These are phyloP conservation scores for Bombus impatiens DNA, from an alignment of 1,140 invertebrate genomes.

Conservation along the genomic window DNA sequence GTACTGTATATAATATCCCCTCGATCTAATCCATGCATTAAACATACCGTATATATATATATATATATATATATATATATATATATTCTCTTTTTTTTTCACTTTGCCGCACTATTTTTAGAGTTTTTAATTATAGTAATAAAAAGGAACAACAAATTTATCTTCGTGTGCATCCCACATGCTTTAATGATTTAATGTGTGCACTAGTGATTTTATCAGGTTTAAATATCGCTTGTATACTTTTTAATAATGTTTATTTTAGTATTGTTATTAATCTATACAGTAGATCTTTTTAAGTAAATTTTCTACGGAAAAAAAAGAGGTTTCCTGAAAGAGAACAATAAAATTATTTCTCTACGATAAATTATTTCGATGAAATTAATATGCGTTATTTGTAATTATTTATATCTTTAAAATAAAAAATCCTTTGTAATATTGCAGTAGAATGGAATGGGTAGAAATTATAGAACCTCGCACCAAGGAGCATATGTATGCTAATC, in stretches of 20 bases:
- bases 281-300: neutral
- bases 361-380: neutral
- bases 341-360: neutral
- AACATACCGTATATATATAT: neutral
- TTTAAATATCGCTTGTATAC: slow-evolving; percentile 21
- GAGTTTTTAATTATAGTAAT: slow-evolving; percentile 50
- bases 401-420: neutral
- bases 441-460: slow-evolving; percentile 98
- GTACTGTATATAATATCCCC: neutral
- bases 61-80: neutral
- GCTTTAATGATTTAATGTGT: slow-evolving; percentile 3
- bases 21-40: neutral
- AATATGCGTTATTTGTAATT: neutral
- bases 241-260: neutral
- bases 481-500: slow-evolving; percentile 99
- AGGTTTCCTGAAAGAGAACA: neutral
- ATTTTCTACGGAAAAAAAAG: neutral
- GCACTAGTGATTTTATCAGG: neutral
- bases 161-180: slow-evolving; percentile 6
- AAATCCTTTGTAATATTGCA: slow-evolving; percentile 67
- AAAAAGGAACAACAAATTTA: slow-evolving; percentile 37
- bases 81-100: neutral
- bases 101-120: slow-evolving; percentile 36
- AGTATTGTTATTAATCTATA: neutral
- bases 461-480: slow-evolving; percentile 99